Evolutionary conservation across 92 coral and sea anemone species (phyloP), one percentile per base, ranked within the genome.

Genomic region (Umimayanthus chanpuru): DNA sequence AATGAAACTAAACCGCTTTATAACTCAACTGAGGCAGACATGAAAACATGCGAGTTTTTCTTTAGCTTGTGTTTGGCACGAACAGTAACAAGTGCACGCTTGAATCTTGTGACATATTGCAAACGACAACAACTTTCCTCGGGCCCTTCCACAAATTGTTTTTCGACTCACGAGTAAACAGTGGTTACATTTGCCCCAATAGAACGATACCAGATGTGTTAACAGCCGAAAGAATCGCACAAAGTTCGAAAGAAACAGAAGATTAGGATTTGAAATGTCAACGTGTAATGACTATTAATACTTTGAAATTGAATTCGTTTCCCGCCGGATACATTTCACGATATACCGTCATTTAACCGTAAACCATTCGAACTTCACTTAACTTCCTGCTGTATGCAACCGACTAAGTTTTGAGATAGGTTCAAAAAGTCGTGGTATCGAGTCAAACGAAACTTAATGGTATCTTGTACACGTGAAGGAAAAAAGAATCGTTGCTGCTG

Each of bases 251-350:
- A 38, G 9, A 21, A 43, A 83, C 29, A 0, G 78, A 71, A 50
- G 6, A 16, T 68, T 83, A 25, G 2, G 8, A 68, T 36, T 82
- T 47, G 25, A 25, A 40, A 30, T 29, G 41, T 28, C 56, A 68
- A 82, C 15, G 18, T 49, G 56, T 47, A 25, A 43, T 67, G 71
- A 5, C 25, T 26, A 25, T 50, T 20, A 30, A 25, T 1, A 30
- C 36, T 38, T 30, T 26, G 58, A 80, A 8, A 12, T 80, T 49
- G 20, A 56, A 81, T 21, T 83, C 39, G 12, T 73, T 68, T 71
- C 65, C 77, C 78, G 66, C 87, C 77, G 87, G 79, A 72, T 70
- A 83, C 43, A 83, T 68, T 71, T 83, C 66, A 28, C 25, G 16
- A 53, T 53, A 65, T 50, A 18, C 23, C 36, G 26, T 47, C 55